Evolutionary conservation across 2,113 vertebrate genomes (phyloP), one percentile per base, ranked within the genome.

Genomic region (Casuarius casuarius): DNA sequence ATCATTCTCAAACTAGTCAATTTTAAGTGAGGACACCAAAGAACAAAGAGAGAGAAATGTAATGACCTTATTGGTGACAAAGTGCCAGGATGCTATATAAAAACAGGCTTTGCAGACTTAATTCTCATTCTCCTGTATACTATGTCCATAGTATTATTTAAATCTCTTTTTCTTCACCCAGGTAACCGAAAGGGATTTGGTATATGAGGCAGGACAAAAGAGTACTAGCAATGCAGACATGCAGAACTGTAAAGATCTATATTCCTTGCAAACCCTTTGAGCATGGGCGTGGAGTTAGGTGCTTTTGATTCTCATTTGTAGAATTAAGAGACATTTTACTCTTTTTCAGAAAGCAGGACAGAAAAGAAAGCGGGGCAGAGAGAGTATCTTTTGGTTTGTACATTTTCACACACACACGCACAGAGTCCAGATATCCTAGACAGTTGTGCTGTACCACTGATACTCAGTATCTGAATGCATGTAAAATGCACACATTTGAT

Each of bases 271-370:
- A 65, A 5, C 2, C 3, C 4, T 85, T 70, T 94, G 10, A 8
- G 13, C 29, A 9, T 42, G 8, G 9, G 17, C 56, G 54, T n/a
- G 2, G 0, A 2, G 1, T 52, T 63, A 12, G 3, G 8, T 48
- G 61, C 4, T 19, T 81, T 51, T 68, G 35, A 28, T 14, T 42
- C 29, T 59, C 12, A 33, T 8, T 35, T 82, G n/a, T 4, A 44
- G 14, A 72, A 66, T 61, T 80, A 71, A 71, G 33, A 71, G 23
- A 35, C 28, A 48, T 54, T 87, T 76, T 14, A 38, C 7, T 35
- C 1, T 76, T 2, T 2, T 63, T 68, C 38, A 67, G 15, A 84
- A 5, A 68, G 7, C 10, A 90, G 4, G 5, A 46, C 16, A 71
- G 8, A 40, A 93, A 87, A 71, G 15, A 81, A 3, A 68, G 5